A percentile compares a stretch with the other conserved stretches of the same genome.
phyloP scores from a whole-genome alignment of 2,888 invertebrate species.

The Habroteleia sp. region DNA sequence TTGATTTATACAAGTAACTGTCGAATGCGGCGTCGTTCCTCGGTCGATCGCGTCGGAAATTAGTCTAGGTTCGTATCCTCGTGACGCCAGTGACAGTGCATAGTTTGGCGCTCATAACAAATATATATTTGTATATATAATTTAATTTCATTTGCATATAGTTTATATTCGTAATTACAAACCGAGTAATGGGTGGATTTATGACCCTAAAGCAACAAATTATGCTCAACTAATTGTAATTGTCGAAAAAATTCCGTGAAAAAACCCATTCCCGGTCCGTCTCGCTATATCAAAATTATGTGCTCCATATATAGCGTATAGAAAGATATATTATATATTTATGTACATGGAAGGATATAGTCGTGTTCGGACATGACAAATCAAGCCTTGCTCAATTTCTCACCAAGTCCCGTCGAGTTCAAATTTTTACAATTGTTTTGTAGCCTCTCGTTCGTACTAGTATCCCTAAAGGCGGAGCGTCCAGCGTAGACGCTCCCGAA shows the following conservation, averaged over 20 bases:
- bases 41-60: too few species aligned
- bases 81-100: too few species aligned
- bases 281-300: conserved; percentile 41
- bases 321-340: conserved; percentile 59
- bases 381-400: conserved; percentile 26
- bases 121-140: conserved; percentile 22
- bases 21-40: conserved; percentile 7
- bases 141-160: conserved; percentile 12
- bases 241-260: not conserved
- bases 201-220: not conserved
- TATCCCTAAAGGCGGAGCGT: conserved; percentile 4
- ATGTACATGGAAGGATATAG: conserved; percentile 62
- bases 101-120: conserved; percentile 20
- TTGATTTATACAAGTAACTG: conserved; percentile 35
- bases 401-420: conserved; percentile 26
- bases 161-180: conserved; percentile 25
- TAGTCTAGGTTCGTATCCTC: conserved; percentile 13
- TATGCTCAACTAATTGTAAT: not conserved
- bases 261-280: conserved; percentile 24
- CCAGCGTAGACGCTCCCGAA: conserved; percentile 31
- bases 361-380: conserved; percentile 49
- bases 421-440: conserved; percentile 25
- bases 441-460: not conserved
- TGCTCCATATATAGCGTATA: conserved; percentile 36
- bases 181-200: conserved; percentile 18